Evolutionary conservation across 2,113 vertebrate species (phyloP), one percentile per base, ranked within the genome.

Genomic region (Suricata suricatta): DNA sequence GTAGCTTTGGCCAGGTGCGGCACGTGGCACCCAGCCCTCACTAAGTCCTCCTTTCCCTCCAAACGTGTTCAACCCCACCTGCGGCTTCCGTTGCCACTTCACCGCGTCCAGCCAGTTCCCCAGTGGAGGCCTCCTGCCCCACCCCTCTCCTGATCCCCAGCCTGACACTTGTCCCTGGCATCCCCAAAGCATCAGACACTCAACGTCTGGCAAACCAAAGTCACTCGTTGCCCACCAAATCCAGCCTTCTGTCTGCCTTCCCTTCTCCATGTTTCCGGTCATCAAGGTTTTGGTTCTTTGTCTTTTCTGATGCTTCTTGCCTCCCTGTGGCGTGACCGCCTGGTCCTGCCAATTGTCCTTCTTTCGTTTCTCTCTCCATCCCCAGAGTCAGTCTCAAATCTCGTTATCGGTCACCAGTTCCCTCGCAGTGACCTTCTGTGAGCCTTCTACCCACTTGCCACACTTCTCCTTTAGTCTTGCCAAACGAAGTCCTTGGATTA

Each of bases 401-500:
- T 25, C 44, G 5, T 17, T 21, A 11, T 33, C 27, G 11, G 33
- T 76, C 16, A 17, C 19, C 57, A 19, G 9, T 16, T 64, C 41
- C 33, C 38, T 33, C 33, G 69, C 11, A 27, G 57, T 57, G 44
- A 57, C 44, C 68, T n/a, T 63, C 5, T 3, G 72, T 29, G 38
- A 68, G 16, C 29, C 33, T 0, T 25, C 31, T 44, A 1, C 23
- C 16, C 23, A 0, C 23, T 47, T 35, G 29, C 33, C 2, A 1
- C 11, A 31, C 50, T 35, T 93, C 31, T 31, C 5, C 25, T 72
- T 60, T 72, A 38, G 1, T 31, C 50, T 23, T 83, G n/a, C 60
- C 29, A 50, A 68, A 71, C 6, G 2, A 5, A 47, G 38, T 1
- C n/a, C 23, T 31, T 71, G 27, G 79, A 27, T 52, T 89, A 50